Evolutionary conservation across 2,888 invertebrate genomes (phyloP), one percentile per base, ranked within the genome.

Genomic region (Pollenia amentaria): DNA sequence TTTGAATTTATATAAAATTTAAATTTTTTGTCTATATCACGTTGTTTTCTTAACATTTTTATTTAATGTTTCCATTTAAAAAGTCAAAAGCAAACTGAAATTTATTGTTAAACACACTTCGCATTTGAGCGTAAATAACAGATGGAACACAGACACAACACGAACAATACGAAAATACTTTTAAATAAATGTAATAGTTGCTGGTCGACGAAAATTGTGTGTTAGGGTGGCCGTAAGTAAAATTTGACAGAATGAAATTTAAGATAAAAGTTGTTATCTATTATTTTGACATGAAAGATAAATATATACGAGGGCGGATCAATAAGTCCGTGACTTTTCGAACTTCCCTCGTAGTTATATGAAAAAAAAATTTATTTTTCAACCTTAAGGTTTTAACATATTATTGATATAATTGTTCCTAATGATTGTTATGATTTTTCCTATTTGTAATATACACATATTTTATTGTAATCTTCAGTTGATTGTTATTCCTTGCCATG

Each of bases 41-140:
- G 67, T 48, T 14, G n/a, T 53, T 76, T 44, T 46, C 18, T 57
- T 14, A 77, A 76, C 51, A 83, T 69, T 76, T 62, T 78, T 38
- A n/a, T 70, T 79, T 14, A 76, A 70, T 84, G 84, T 73, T 84
- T 73, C 48, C 83, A 67, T 65, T 72, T 73, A 64, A 77, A 73
- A 62, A 77, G 80, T 51, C 72, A 77, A 81, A 81, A 84, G 55
- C 42, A 62, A 84, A 87, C 87, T 87, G 62, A 87, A 77, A 53
- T 67, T 73, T 73, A 40, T 46, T 76, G n/a, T 42, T 60, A 51
- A 51, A 84, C 29, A 44, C 44, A 76, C n/a, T 48, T 73, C 42
- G 53, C 51, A 38, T 80, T 18, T 48, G 67, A 73, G 80, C 46
- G 72, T 72, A 76, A 73, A 42, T 16, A 67, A 16, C 55, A 44